phyloP scores from a whole-genome alignment of 2,888 invertebrate species.

The Sphaeridia pumilis region DNA sequence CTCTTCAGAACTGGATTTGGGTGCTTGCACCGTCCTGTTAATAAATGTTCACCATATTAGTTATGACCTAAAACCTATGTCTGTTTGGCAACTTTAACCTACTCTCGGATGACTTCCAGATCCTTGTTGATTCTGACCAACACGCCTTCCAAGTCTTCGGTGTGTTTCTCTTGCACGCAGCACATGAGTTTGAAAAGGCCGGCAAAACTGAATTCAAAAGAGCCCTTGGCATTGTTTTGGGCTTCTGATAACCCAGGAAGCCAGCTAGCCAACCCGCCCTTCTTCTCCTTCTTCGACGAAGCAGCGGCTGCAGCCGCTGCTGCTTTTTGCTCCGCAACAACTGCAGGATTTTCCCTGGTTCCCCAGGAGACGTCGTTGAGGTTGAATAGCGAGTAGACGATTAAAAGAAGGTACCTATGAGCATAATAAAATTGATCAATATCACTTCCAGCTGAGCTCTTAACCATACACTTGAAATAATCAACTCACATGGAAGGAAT shows the following conservation, averaged over 20 bases:
- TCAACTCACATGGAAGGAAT: conserved; percentile 80
- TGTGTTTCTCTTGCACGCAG: conserved; percentile 43
- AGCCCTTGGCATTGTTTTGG: conserved; percentile 41
- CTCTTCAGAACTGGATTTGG: not conserved
- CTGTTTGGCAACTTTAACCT: no score
- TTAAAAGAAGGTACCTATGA: conserved; percentile 57
- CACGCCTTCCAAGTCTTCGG: conserved; percentile 38
- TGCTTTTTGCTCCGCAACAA: conserved; percentile 39
- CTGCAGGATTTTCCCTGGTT: conserved; percentile 62
- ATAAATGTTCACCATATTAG: not conserved
- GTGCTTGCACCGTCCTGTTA: not conserved
- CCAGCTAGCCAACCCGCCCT: conserved; percentile 36
- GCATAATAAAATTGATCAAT: conserved; percentile 43
- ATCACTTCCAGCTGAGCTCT: conserved; percentile 41
- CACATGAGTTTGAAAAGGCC: conserved; percentile 48
- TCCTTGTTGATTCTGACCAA: conserved; percentile 42
- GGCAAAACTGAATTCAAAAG: conserved; percentile 45
- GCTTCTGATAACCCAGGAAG: conserved; percentile 18
- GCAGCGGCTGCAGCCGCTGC: conserved; percentile 42
- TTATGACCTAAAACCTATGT: not conserved
- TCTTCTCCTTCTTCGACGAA: conserved; percentile 39
- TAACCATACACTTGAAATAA: not conserved
- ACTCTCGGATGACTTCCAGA: conserved; percentile 42
- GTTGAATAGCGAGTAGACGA: conserved; percentile 84
- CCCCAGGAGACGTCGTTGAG: conserved; percentile 92